Evolutionary conservation across 2,797 vertebrate species (phyloP).

Genomic region (Antennarius maculatus): DNA sequence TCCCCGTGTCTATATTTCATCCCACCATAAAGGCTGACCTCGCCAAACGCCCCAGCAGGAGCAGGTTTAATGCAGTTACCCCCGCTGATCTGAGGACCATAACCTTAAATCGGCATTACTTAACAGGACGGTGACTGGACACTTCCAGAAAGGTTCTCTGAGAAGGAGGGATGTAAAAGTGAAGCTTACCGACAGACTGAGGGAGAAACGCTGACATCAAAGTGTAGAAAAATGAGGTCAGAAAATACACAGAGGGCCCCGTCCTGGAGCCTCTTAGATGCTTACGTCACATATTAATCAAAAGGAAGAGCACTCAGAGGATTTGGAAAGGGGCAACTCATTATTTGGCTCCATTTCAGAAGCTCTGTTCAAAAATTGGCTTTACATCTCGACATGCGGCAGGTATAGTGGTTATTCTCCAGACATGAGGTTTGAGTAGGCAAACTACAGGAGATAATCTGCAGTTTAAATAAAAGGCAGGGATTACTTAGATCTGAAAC

Average conservation of each 20-base stretch:
- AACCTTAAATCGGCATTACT: conserved; percentile 30
- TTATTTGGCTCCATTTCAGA: too few relatives aligned
- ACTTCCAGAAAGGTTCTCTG: conserved; percentile 37
- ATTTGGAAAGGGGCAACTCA: not conserved
- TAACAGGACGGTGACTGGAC: conserved; percentile 25
- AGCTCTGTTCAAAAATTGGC: too few relatives aligned
- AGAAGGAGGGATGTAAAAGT: conserved; percentile 19
- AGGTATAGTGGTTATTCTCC: too few relatives aligned
- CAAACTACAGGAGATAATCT: too few relatives aligned
- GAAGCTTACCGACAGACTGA: conserved; percentile 35
- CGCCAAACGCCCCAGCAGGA: conserved; percentile 32
- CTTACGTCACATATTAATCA: conserved; percentile 8
- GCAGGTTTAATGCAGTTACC: conserved; percentile 40
- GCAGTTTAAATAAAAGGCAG: too few relatives aligned
- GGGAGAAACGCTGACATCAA: conserved; percentile 54
- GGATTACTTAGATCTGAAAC: too few relatives aligned
- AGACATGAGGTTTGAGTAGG: too few relatives aligned
- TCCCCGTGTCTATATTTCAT: conserved; percentile 56
- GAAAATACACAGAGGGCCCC: conserved; percentile 34
- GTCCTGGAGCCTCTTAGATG: conserved; percentile 18
- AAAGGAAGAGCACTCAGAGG: not conserved
- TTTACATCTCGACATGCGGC: too few relatives aligned
- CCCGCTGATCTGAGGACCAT: conserved; percentile 39
- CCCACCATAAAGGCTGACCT: conserved; percentile 56
- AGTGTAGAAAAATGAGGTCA: conserved; percentile 53